Conservation (phyloP, 1,140 invertebrate species). For the Drosophila parvula region DNA sequence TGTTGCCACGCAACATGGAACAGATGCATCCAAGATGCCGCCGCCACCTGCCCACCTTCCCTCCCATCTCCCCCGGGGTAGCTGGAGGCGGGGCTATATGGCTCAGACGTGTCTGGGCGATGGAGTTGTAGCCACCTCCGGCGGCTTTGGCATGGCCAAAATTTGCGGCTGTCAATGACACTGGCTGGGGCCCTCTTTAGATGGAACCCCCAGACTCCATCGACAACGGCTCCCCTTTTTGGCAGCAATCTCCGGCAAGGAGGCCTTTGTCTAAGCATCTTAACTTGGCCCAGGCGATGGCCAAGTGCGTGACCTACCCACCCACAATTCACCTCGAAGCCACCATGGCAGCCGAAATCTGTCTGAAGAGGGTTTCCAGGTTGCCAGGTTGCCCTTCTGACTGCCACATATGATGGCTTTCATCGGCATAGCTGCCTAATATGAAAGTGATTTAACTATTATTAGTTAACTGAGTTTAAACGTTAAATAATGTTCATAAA, state of each 20-base stretch:
- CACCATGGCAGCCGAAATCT: conserved; percentile 14
- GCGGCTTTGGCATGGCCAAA: conserved; percentile 45
- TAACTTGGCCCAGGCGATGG: conserved; percentile 14
- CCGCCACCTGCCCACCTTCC: too few relatives aligned
- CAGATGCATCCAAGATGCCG: conserved; percentile 24
- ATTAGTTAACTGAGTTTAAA: neutral
- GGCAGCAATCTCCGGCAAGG: too few relatives aligned
- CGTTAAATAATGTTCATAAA: neutral
- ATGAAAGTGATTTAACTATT: neutral
- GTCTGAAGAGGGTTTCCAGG: conserved; percentile 19
- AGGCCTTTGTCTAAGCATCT: conserved; percentile 39
- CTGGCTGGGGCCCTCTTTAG: conserved; percentile 24
- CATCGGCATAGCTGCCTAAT: neutral
- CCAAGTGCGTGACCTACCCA: conserved; percentile 39
- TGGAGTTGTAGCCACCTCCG: neutral
- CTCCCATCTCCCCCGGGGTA: too few relatives aligned
- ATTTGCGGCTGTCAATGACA: conserved; percentile 73
- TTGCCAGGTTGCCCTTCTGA: neutral
- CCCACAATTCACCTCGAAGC: neutral
- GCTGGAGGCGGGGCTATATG: neutral
- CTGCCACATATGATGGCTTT: conserved; percentile 1
- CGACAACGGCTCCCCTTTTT: neutral
- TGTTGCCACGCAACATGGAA: conserved; percentile 9
- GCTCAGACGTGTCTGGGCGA: conserved; percentile 38
- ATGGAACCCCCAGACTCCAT: neutral